phyloP scores from a whole-genome alignment of 2,113 vertebrate genomes.

The Camelus dromedarius region DNA sequence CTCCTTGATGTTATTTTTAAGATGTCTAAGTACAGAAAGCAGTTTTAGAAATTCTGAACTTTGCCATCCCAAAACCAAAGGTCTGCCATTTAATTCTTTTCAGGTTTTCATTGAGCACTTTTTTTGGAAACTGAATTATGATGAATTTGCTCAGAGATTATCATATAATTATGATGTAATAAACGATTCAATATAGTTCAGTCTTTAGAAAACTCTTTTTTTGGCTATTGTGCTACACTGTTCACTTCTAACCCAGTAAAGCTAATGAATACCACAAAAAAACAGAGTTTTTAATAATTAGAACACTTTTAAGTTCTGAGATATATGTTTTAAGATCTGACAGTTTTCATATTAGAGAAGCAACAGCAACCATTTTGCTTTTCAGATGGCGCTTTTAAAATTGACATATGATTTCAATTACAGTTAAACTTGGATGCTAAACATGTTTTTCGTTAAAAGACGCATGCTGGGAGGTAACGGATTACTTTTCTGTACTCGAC shows the following conservation, averaged over 20 bases:
- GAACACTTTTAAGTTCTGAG: neutral
- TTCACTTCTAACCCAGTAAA: neutral
- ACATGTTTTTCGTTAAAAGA: neutral
- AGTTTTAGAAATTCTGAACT: neutral
- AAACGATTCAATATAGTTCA: neutral
- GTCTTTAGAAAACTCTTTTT: neutral
- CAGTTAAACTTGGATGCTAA: neutral
- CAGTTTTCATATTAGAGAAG: neutral
- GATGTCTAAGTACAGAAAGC: neutral
- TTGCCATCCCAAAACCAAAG: neutral
- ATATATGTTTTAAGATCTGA: neutral
- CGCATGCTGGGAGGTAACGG: neutral
- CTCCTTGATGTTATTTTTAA: neutral
- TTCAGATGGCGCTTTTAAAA: constrained; percentile 29
- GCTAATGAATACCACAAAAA: neutral
- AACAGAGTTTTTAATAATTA: constrained; percentile 19
- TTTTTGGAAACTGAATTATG: neutral
- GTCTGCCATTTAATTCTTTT: neutral
- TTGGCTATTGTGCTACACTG: neutral
- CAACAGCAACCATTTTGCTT: neutral
- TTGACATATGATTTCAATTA: neutral
- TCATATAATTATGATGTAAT: neutral
- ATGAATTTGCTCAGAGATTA: neutral
- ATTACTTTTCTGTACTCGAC: neutral
- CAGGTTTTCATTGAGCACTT: neutral